Conservation (phyloP, 1,140 invertebrate genomes). For the Bombus difficillimus region DNA sequence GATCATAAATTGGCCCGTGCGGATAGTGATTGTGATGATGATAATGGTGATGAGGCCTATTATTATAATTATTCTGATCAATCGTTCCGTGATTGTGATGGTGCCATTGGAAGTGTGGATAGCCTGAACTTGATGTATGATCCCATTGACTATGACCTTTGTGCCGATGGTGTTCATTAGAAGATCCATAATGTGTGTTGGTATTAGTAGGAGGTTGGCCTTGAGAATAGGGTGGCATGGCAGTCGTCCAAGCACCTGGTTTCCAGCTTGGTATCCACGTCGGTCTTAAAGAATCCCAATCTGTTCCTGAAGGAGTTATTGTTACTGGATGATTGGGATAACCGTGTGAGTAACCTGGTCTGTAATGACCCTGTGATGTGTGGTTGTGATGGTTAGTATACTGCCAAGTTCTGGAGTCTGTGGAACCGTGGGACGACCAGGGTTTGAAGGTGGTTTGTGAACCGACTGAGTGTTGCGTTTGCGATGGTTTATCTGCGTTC, state of each 20-base stretch:
- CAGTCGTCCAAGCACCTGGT: constrained; percentile 1
- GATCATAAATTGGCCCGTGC: neutral
- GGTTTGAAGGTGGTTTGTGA: neutral
- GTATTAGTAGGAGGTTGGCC: neutral
- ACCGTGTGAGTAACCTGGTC: neutral
- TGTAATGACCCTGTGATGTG: neutral
- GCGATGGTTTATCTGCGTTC: constrained; percentile 32
- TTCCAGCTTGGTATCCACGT: constrained; percentile 15
- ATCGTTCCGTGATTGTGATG: neutral
- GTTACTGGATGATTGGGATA: neutral
- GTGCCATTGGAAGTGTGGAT: neutral
- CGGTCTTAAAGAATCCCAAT: constrained; percentile 9
- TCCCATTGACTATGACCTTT: neutral
- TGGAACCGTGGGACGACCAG: constrained; percentile 11
- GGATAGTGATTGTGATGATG: constrained; percentile 23
- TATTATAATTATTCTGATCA: too few relatives aligned
- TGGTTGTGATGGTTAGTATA: constrained; percentile 26
- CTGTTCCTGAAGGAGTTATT: neutral
- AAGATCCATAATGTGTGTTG: neutral
- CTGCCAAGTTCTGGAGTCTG: neutral
- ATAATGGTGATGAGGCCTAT: neutral
- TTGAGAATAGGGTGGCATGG: neutral
- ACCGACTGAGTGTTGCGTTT: neutral
- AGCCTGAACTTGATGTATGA: neutral
- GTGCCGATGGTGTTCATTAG: neutral